Evolutionary conservation across 92 coral and sea anemone species (phyloP).

Genomic region (Ricordea florida): DNA sequence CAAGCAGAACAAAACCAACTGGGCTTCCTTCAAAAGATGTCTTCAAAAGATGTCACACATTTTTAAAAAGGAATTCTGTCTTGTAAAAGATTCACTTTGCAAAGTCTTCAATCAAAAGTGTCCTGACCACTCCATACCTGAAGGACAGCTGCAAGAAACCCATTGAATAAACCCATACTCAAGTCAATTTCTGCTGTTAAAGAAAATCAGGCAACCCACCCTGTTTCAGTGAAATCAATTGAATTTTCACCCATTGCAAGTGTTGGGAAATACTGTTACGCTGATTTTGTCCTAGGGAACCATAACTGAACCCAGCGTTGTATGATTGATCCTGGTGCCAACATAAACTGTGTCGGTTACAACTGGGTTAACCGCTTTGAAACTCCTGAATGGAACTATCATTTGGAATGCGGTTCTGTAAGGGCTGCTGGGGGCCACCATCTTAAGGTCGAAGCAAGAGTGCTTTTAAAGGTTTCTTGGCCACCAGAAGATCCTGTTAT

Average conservation of each 20-base stretch:
- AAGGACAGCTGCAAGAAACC: too few species aligned
- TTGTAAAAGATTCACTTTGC: too few species aligned
- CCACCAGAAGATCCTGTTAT: not conserved
- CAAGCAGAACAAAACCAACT: too few species aligned
- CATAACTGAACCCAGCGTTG: constrained; percentile 13
- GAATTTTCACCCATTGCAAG: constrained; percentile 14
- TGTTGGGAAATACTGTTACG: constrained; percentile 15
- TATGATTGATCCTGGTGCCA: constrained; percentile 30
- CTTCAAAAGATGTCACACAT: too few species aligned
- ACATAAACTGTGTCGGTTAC: constrained; percentile 33
- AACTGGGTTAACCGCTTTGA: constrained; percentile 19
- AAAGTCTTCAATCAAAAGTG: too few species aligned
- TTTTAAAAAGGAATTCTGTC: too few species aligned
- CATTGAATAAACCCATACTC: too few species aligned
- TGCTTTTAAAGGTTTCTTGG: constrained; percentile 5
- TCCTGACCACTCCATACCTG: too few species aligned
- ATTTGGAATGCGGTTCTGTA: constrained; percentile 17
- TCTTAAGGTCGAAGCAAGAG: not conserved
- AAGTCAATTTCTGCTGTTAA: constrained; percentile 10
- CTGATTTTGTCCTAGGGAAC: constrained; percentile 13
- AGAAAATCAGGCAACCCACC: not conserved
- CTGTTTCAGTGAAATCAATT: constrained; percentile 18
- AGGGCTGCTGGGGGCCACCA: too few species aligned
- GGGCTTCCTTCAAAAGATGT: too few species aligned
- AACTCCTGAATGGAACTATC: constrained; percentile 19